A percentile compares a stretch with the other conserved stretches of the same genome.
phyloP scores from a whole-genome alignment of 2,797 vertebrate genomes.

The Loriculus beryllinus region DNA sequence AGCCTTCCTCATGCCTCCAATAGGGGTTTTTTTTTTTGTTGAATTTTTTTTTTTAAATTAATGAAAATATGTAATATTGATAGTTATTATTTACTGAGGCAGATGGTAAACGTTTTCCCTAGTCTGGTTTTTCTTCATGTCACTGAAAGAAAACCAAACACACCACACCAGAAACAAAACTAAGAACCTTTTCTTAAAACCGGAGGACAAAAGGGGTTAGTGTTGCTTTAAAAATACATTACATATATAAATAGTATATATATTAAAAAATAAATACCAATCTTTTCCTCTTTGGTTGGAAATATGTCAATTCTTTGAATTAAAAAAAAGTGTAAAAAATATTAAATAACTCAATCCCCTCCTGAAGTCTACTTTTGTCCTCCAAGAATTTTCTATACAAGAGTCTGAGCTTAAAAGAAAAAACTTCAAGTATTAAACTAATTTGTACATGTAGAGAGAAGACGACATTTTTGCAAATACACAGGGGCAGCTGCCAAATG shows the following conservation, averaged over 20 bases:
- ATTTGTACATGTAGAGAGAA: constrained; percentile 84
- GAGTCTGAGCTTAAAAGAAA: constrained; percentile 76
- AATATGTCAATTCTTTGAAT: constrained; percentile 80
- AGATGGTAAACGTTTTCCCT: constrained; percentile 80
- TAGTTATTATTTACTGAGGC: constrained; percentile 85
- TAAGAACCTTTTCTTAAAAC: constrained; percentile 72
- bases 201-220: constrained; percentile 82
- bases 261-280: constrained; percentile 76
- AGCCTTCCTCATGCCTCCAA: constrained; percentile 73
- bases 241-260: constrained; percentile 79
- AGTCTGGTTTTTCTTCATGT: constrained; percentile 76
- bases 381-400: constrained; percentile 83
- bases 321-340: constrained; percentile 66
- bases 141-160: constrained; percentile 61
- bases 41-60: constrained; percentile 81
- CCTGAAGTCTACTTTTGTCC: constrained; percentile 81
- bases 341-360: constrained; percentile 65
- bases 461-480: constrained; percentile 80
- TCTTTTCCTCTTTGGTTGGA: constrained; percentile 78
- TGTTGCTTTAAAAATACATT: constrained; percentile 83
- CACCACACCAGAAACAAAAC: neutral
- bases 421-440: constrained; percentile 82
- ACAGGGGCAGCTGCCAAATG: constrained; percentile 84
- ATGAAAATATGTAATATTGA: constrained; percentile 86
- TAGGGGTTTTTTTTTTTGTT: constrained; percentile 76